Percentiles rank a stretch among this genome's conserved stretches.
phyloP scores from a whole-genome alignment of 2,113 vertebrate species.

The Leiothrix lutea region DNA sequence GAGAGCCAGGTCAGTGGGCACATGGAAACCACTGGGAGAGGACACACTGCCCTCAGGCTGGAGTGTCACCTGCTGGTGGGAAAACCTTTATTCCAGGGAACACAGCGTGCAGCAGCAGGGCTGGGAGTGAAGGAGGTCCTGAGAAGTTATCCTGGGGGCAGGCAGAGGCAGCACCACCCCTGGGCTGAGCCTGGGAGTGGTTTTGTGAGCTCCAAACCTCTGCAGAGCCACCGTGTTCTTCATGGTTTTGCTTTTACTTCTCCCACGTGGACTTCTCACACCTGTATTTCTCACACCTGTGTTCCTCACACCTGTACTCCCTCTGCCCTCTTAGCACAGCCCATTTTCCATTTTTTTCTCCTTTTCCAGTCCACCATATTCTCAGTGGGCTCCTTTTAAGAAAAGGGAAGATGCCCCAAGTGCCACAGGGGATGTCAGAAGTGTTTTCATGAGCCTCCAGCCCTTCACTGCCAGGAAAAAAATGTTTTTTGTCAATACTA shows the following conservation, averaged over 20 bases:
- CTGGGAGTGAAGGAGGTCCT: rapidly evolving
- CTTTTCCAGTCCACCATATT: background rate
- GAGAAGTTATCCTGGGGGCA: background rate
- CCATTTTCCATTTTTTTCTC: rapidly evolving
- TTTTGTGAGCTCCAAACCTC: rapidly evolving
- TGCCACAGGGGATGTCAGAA: background rate
- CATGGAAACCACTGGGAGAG: background rate
- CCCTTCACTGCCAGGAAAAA: background rate
- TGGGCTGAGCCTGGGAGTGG: background rate
- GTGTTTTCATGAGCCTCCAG: background rate
- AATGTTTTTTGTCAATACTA: background rate
- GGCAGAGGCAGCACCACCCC: background rate
- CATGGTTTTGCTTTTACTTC: rapidly evolving
- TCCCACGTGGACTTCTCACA: background rate
- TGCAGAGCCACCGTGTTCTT: rapidly evolving
- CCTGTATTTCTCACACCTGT: background rate
- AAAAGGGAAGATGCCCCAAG: background rate
- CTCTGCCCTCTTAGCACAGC: background rate
- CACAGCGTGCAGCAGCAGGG: rapidly evolving
- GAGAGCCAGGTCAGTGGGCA: background rate
- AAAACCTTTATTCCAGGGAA: background rate
- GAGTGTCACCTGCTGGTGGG: rapidly evolving
- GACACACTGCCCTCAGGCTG: background rate
- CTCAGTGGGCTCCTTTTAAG: background rate
- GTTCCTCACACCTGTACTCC: background rate